phyloP scores from a whole-genome alignment of 2,113 vertebrate genomes.

The Xenopus borealis region DNA sequence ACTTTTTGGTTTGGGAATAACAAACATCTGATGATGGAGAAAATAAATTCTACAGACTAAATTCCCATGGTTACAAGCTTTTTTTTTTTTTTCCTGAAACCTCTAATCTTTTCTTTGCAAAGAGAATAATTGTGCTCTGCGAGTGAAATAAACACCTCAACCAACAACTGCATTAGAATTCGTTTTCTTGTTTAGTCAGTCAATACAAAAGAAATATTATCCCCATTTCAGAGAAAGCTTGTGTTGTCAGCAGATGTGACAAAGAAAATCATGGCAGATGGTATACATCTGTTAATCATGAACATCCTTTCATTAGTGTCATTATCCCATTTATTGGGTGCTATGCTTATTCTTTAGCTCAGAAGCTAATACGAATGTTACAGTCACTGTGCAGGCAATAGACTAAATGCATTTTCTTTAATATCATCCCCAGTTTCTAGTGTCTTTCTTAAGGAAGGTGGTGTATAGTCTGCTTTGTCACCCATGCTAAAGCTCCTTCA shows the following conservation, averaged over 20 bases:
- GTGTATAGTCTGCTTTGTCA: too few relatives aligned
- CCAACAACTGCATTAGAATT: slow-evolving; percentile 10
- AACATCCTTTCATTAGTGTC: slow-evolving; percentile 74
- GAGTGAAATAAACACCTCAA: slow-evolving; percentile 41
- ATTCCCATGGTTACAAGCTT: slow-evolving; percentile 40
- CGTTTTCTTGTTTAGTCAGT: slow-evolving; percentile 30
- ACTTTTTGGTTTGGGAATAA: slow-evolving; percentile 23
- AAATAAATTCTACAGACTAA: slow-evolving; percentile 14
- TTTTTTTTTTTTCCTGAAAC: slow-evolving; percentile 16
- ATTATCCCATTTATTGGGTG: slow-evolving; percentile 62
- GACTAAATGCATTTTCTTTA: too few relatives aligned
- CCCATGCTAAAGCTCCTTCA: too few relatives aligned
- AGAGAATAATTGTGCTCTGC: slow-evolving; percentile 24
- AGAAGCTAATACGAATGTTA: slow-evolving; percentile 64
- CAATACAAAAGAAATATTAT: slow-evolving; percentile 29
- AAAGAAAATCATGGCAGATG: slow-evolving; percentile 65
- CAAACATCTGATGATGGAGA: slow-evolving; percentile 14
- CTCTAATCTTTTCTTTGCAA: slow-evolving; percentile 15
- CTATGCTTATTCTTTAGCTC: slow-evolving; percentile 62
- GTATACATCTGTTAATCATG: slow-evolving; percentile 71
- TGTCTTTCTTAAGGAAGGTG: too few relatives aligned
- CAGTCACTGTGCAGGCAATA: slow-evolving; percentile 52
- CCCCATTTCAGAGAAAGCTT: slow-evolving; percentile 35
- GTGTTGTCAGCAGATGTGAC: slow-evolving; percentile 32
- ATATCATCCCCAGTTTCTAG: too few relatives aligned